Conservation (phyloP, 2,888 invertebrate genomes). For the Megamerina dolium region DNA sequence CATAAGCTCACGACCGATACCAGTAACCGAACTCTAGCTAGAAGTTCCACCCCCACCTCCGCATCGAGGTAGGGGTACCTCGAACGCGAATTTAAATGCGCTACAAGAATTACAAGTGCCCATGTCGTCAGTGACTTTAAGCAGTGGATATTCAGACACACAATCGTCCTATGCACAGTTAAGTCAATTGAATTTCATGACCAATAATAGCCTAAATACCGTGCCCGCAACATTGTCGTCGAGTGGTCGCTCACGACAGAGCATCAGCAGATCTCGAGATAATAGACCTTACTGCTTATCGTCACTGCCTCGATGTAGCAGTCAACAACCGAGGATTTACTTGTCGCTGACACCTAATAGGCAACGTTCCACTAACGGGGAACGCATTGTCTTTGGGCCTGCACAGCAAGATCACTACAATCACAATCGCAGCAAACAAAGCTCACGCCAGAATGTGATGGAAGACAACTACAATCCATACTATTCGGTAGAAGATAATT, state of each 20-base stretch:
- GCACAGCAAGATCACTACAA: conserved; percentile 48
- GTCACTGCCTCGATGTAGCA: conserved; percentile 34
- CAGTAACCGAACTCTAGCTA: conserved; percentile 93
- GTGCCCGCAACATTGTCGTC: neutral
- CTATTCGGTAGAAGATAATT: conserved; percentile 31
- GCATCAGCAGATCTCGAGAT: conserved; percentile 37
- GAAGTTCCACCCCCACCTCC: conserved; percentile 81
- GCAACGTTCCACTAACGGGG: conserved; percentile 39
- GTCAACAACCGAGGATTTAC: conserved; percentile 31
- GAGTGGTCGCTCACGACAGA: conserved; percentile 33
- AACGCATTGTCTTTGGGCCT: no score
- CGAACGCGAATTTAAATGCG: conserved; percentile 22
- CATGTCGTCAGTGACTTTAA: conserved; percentile 30
- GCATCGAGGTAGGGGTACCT: conserved; percentile 51
- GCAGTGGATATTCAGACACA: conserved; percentile 28
- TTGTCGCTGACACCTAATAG: conserved; percentile 31
- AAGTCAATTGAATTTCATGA: conserved; percentile 48
- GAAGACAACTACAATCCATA: neutral
- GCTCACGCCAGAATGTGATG: conserved; percentile 20
- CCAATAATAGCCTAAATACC: conserved; percentile 29
- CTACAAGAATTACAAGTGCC: conserved; percentile 20
- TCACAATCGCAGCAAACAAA: conserved; percentile 34
- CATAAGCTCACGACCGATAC: conserved; percentile 60
- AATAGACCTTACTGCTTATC: conserved; percentile 28
- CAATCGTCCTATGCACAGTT: conserved; percentile 44